Evolutionary conservation across 2,888 invertebrate genomes (phyloP).

Genomic region (Scelioninae gen. 2): DNA sequence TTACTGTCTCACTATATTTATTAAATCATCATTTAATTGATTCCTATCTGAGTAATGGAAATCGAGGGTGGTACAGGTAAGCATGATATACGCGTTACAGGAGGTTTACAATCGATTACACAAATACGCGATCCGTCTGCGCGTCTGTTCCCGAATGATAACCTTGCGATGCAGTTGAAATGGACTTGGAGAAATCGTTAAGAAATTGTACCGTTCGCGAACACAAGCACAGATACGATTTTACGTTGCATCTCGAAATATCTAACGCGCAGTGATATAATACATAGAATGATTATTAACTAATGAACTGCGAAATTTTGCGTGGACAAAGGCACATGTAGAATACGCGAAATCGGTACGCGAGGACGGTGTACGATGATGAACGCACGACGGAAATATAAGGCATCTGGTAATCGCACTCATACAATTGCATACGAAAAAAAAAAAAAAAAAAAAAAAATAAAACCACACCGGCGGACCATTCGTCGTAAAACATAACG

Average conservation of each 20-base stretch:
- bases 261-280: conserved; percentile 45
- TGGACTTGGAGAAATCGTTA: too few relatives aligned
- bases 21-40: conserved; percentile 16
- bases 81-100: not conserved
- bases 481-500: too few relatives aligned
- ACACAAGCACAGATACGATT: conserved; percentile 5
- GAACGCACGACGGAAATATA: conserved; percentile 35
- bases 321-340: conserved; percentile 30
- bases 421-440: conserved; percentile 35
- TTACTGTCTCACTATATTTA: conserved; percentile 33
- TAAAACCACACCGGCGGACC: too few relatives aligned
- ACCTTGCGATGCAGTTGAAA: too few relatives aligned
- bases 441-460: not conserved
- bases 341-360: conserved; percentile 14
- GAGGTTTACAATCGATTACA: too few relatives aligned
- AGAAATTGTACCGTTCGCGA: too few relatives aligned
- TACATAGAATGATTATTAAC: conserved; percentile 58
- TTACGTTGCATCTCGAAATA: conserved; percentile 53
- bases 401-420: conserved; percentile 39
- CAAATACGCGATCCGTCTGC: too few relatives aligned
- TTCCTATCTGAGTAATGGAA: conserved; percentile 17
- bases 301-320: conserved; percentile 58
- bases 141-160: too few relatives aligned
- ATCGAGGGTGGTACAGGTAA: not conserved
- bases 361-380: conserved; percentile 50